Percentiles rank a stretch among this genome's conserved stretches.
These are phyloP conservation scores for Picathartes gymnocephalus DNA, from an alignment of 2,113 vertebrate genomes.

Conservation along the genomic window DNA sequence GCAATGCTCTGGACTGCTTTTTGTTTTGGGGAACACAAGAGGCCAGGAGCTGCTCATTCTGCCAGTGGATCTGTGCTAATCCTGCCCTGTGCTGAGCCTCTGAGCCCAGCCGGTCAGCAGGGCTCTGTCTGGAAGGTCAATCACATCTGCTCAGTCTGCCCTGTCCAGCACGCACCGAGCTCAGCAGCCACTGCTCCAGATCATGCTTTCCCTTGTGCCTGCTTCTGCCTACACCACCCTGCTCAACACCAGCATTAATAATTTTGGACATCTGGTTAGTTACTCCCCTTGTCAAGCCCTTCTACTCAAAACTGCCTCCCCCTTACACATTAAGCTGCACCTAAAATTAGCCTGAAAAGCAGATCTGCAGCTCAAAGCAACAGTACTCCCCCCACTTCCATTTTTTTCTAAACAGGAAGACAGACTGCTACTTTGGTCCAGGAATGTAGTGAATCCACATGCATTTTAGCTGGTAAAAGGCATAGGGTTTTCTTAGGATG, in stretches of 20 bases:
- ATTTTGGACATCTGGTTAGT: background rate
- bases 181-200: background rate
- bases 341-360: background rate
- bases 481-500: background rate
- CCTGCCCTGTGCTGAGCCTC: background rate
- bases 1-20: background rate
- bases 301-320: background rate
- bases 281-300: background rate
- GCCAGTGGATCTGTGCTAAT: background rate
- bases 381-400: background rate
- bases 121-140: background rate
- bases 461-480: background rate
- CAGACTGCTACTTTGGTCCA: background rate
- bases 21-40: background rate
- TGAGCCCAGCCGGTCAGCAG: background rate
- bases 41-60: background rate
- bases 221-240: background rate
- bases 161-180: background rate
- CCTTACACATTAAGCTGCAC: background rate
- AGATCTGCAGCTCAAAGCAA: background rate
- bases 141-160: background rate
- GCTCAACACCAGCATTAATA: background rate
- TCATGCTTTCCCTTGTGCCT: fast-evolving
- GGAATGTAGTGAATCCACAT: background rate
- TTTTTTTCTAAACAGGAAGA: background rate